phyloP scores from a whole-genome alignment of 2,113 vertebrate species.

The Tricholaema leucomelas region DNA sequence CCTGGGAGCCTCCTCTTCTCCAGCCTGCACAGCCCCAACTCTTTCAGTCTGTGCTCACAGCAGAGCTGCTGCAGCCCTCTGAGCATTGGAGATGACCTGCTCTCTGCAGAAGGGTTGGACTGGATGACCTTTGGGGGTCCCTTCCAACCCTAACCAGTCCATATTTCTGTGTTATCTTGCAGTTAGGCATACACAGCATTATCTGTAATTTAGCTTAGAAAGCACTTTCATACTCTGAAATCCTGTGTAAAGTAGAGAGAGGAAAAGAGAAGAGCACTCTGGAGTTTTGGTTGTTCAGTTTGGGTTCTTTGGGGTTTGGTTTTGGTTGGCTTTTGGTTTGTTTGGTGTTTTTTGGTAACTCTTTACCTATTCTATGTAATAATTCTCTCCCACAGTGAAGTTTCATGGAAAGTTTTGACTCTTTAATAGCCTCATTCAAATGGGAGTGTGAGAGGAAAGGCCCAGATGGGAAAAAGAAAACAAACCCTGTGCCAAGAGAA shows the following conservation, averaged over 20 bases:
- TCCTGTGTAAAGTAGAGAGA: background rate
- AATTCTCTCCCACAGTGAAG: no score
- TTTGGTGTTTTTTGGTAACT: no score
- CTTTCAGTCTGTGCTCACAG: no score
- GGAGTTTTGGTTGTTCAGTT: background rate
- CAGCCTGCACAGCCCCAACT: no score
- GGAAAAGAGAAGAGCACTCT: background rate
- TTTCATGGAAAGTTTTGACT: background rate
- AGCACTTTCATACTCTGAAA: background rate
- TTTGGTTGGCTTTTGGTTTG: no score
- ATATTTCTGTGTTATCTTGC: background rate
- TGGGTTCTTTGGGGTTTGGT: rapidly evolving
- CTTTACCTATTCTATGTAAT: no score
- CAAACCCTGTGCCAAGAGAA: background rate
- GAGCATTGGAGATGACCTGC: no score
- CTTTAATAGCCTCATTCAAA: background rate
- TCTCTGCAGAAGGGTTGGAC: no score
- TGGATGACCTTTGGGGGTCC: no score
- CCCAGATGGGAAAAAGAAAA: background rate
- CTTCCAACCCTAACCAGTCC: no score
- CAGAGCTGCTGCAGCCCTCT: no score
- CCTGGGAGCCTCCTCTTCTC: no score
- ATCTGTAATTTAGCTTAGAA: background rate
- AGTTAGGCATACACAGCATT: background rate
- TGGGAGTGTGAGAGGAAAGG: background rate